Evolutionary conservation across 2,113 vertebrate species (phyloP).

Genomic region (Tenrec ecaudatus): DNA sequence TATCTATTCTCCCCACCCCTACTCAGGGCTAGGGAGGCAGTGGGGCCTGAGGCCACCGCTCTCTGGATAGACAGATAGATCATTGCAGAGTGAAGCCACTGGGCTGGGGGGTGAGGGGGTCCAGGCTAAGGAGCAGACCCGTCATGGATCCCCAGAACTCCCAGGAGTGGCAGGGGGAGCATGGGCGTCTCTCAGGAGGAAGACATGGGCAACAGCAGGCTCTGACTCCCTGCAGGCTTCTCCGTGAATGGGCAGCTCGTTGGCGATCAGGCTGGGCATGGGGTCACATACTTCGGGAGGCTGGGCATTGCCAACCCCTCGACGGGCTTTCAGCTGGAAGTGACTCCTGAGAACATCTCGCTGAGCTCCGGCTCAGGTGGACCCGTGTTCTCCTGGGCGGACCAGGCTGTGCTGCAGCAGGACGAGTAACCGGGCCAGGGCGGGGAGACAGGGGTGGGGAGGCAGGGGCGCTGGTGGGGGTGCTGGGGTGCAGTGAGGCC

Average conservation of each 20-base stretch:
- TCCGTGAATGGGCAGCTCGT: slow-evolving; percentile 91
- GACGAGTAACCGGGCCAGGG: slow-evolving; percentile 81
- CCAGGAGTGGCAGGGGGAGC: too few relatives aligned
- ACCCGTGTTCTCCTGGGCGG: slow-evolving; percentile 87
- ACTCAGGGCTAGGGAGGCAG: background rate
- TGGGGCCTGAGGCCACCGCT: background rate
- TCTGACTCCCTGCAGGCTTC: slow-evolving; percentile 85
- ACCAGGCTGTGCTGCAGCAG: slow-evolving; percentile 84
- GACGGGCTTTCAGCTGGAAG: slow-evolving; percentile 87
- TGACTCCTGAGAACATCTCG: slow-evolving; percentile 88
- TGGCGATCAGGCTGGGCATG: slow-evolving; percentile 86
- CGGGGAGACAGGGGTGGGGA: background rate
- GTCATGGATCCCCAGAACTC: background rate
- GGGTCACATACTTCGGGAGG: slow-evolving; percentile 89
- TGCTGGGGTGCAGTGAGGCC: background rate
- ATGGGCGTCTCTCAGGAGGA: too few relatives aligned
- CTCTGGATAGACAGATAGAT: background rate
- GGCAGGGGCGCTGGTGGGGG: background rate
- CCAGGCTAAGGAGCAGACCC: background rate
- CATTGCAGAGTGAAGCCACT: background rate
- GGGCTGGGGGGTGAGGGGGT: background rate
- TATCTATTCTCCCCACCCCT: background rate
- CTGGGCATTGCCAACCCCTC: slow-evolving; percentile 88
- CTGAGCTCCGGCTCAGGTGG: slow-evolving; percentile 82
- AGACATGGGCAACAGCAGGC: fast-evolving